phyloP scores from a whole-genome alignment of 2,797 vertebrate species.

The Sparus aurata region DNA sequence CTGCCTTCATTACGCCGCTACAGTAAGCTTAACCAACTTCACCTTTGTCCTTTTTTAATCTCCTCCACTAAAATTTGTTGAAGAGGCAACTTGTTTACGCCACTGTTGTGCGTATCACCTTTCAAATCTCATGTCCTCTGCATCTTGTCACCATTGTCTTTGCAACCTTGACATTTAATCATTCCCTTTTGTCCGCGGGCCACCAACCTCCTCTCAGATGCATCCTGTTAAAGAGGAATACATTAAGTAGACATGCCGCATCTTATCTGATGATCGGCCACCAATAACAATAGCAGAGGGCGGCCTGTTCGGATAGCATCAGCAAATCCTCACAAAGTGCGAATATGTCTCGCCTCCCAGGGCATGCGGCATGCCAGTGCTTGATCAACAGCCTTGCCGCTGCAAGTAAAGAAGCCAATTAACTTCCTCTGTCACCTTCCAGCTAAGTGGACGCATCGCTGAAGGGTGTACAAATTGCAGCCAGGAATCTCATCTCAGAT shows the following conservation, averaged over 20 bases:
- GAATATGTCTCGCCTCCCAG: slow-evolving; percentile 40
- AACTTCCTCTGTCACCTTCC: slow-evolving; percentile 74
- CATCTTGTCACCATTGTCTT: slow-evolving; percentile 9
- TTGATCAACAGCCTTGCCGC: slow-evolving; percentile 70
- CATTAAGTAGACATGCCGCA: slow-evolving; percentile 31
- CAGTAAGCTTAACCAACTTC: background rate
- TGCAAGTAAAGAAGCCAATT: slow-evolving; percentile 73
- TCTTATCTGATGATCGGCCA: slow-evolving; percentile 50
- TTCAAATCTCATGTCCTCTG: slow-evolving; percentile 24
- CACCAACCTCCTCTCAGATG: slow-evolving; percentile 31
- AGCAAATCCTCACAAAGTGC: slow-evolving; percentile 55
- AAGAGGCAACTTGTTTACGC: slow-evolving; percentile 18
- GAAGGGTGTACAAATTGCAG: slow-evolving; percentile 69
- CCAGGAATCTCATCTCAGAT: slow-evolving; percentile 72
- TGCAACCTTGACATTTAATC: slow-evolving; percentile 51
- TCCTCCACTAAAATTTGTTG: background rate
- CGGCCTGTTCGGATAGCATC: slow-evolving; percentile 53
- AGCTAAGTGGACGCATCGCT: slow-evolving; percentile 70
- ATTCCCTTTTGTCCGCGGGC: slow-evolving; percentile 31
- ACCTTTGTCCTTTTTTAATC: slow-evolving; percentile 1
- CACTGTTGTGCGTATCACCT: slow-evolving; percentile 14
- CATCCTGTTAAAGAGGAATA: slow-evolving; percentile 33
- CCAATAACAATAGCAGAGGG: slow-evolving; percentile 38
- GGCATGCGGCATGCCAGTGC: slow-evolving; percentile 48
- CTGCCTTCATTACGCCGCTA: background rate